phyloP scores from a whole-genome alignment of 2,113 vertebrate species.

The Neogobius melanostomus region DNA sequence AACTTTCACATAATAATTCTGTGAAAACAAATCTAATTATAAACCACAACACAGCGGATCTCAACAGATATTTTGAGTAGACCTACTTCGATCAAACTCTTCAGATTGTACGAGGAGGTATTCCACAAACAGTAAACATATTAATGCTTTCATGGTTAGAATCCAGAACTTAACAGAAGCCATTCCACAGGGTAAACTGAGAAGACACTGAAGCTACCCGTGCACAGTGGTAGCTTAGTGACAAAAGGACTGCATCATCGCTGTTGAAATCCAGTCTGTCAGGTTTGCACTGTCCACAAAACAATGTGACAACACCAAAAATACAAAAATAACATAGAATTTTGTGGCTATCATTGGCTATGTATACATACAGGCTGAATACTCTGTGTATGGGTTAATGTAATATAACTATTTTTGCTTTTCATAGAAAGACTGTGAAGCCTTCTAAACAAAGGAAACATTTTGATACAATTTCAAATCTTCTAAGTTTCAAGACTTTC shows the following conservation, averaged over 20 bases:
- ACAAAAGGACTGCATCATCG: conserved; percentile 51
- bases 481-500: too few species aligned
- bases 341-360: background rate
- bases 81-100: conserved; percentile 46
- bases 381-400: too few species aligned
- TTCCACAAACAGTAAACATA: conserved; percentile 37
- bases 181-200: background rate
- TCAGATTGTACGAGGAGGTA: conserved; percentile 36
- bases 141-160: conserved; percentile 38
- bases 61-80: background rate
- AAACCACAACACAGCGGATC: background rate
- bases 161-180: background rate
- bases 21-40: conserved; percentile 19
- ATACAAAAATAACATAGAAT: background rate
- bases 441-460: too few species aligned
- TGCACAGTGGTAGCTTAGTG: conserved; percentile 18
- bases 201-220: background rate
- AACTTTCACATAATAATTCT: conserved; percentile 68
- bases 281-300: conserved; percentile 28
- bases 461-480: too few species aligned
- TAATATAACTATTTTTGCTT: too few species aligned
- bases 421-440: too few species aligned
- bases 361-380: too few species aligned
- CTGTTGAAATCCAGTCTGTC: conserved; percentile 47
- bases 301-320: background rate